phyloP scores from a whole-genome alignment of 1,140 invertebrate genomes.

The Vanessa tameamea region DNA sequence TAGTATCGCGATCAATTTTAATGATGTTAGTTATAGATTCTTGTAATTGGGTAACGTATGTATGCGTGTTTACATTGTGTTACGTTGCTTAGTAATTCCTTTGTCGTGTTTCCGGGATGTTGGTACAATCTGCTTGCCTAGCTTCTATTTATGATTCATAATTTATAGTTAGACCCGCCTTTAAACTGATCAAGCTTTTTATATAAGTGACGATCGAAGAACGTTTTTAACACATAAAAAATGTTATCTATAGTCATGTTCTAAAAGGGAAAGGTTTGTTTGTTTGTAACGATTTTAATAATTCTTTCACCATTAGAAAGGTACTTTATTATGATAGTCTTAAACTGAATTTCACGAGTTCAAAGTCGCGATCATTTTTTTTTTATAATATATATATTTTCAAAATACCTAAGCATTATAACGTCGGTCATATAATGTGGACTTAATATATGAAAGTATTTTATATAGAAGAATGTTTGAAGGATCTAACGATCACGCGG shows the following conservation, averaged over 20 bases:
- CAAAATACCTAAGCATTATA: background rate
- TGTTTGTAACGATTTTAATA: background rate
- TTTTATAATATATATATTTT: background rate
- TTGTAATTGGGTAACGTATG: slow-evolving; percentile 35
- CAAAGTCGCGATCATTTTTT: too few relatives aligned
- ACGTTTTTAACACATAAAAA: background rate
- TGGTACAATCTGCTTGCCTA: slow-evolving; percentile 23
- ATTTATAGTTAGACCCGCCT: slow-evolving; percentile 23
- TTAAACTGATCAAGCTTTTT: background rate
- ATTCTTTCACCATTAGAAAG: too few relatives aligned
- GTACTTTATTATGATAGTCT: too few relatives aligned
- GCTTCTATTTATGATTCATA: slow-evolving; percentile 15
- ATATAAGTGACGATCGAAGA: slow-evolving; percentile 5
- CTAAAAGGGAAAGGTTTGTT: background rate
- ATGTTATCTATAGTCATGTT: background rate
- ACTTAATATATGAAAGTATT: slow-evolving; percentile 1
- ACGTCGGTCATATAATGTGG: background rate
- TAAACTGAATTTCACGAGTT: too few relatives aligned
- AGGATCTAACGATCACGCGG: slow-evolving; percentile 44
- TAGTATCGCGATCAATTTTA: slow-evolving; percentile 60
- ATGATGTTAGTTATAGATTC: slow-evolving; percentile 41
- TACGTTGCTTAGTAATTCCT: slow-evolving; percentile 36
- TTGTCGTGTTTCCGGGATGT: slow-evolving; percentile 35
- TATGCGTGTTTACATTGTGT: slow-evolving; percentile 36
- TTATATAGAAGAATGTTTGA: background rate